Conservation (phyloP, 2,113 vertebrate species). For the Microcebus murinus region DNA sequence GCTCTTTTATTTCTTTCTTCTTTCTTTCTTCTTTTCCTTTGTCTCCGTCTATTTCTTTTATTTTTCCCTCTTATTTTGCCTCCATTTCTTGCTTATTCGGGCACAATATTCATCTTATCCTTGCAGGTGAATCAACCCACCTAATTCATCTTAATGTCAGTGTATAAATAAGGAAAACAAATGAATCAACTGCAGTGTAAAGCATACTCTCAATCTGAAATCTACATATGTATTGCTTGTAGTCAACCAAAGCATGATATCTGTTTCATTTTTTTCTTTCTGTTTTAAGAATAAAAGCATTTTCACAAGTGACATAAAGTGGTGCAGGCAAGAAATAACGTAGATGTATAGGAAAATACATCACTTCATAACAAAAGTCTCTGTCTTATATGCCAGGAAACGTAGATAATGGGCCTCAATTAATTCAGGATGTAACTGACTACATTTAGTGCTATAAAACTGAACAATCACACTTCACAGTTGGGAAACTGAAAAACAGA, state of each 20-base stretch:
- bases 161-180: neutral
- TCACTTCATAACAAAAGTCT: no score
- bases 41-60: neutral
- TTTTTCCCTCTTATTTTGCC: neutral
- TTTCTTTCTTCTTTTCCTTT: no score
- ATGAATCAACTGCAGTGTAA: neutral
- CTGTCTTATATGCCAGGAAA: no score
- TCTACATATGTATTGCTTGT: neutral
- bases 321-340: no score
- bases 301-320: slow-evolving; percentile 30
- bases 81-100: neutral
- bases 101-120: neutral
- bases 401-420: neutral
- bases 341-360: no score
- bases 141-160: neutral
- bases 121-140: neutral
- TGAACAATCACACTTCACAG: neutral
- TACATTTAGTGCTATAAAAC: neutral
- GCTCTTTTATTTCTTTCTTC: neutral
- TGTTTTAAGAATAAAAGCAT: neutral
- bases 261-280: neutral
- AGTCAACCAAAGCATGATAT: neutral
- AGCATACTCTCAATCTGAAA: neutral
- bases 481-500: slow-evolving; percentile 20
- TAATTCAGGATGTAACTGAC: slow-evolving; percentile 8